These are phyloP conservation scores for Eugnorisma glareosa DNA, from an alignment of 2,888 invertebrate genomes.

Conservation along the genomic window DNA sequence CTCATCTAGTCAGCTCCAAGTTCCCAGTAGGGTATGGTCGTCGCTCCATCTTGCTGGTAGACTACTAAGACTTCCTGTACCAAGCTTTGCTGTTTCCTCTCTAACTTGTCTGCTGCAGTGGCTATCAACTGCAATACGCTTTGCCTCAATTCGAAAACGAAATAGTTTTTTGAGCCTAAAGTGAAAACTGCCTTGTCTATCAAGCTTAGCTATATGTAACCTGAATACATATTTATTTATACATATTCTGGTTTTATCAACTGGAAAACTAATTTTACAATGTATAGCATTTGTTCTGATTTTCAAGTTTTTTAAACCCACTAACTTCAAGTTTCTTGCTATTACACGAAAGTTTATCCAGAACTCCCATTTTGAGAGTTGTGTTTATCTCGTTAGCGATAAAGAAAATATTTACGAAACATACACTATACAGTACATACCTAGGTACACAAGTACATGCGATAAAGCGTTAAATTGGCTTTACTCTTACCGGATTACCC, in stretches of 20 bases:
- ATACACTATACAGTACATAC: constrained; percentile 2
- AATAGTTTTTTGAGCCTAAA: background rate
- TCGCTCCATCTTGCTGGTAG: background rate
- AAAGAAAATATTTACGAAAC: constrained; percentile 16
- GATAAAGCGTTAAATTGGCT: constrained; percentile 38
- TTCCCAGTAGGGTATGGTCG: background rate
- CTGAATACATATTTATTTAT: background rate
- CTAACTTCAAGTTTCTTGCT: background rate
- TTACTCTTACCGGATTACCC: constrained; percentile 43
- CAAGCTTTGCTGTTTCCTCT: background rate
- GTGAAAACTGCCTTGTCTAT: background rate
- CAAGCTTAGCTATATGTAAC: background rate
- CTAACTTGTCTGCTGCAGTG: background rate
- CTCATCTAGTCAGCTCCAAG: background rate
- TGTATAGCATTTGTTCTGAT: background rate
- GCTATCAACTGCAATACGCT: background rate
- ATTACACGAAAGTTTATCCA: constrained; percentile 2
- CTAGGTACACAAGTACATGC: background rate
- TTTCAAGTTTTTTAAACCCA: background rate
- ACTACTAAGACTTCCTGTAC: too few relatives aligned
- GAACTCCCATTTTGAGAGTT: background rate
- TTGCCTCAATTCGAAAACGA: background rate
- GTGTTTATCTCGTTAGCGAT: constrained; percentile 28
- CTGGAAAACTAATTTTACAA: background rate
- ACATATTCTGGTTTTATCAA: background rate